Evolutionary conservation across 2,888 invertebrate genomes (phyloP).

Genomic region (Athalia rosae): DNA sequence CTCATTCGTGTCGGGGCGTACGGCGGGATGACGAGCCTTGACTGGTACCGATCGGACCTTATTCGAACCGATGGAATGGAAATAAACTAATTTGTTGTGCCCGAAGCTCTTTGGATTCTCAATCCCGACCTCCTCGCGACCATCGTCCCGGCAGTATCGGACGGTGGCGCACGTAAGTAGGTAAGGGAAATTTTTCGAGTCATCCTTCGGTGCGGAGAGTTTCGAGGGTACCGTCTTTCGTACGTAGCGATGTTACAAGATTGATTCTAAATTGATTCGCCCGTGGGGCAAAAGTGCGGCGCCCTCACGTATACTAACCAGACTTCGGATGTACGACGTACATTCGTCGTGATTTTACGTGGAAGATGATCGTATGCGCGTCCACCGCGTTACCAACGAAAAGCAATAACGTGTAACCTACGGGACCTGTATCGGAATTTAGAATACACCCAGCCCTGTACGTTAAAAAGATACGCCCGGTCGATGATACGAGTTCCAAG

Average conservation of each 20-base stretch:
- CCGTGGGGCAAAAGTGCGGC: slow-evolving; percentile 36
- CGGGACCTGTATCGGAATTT: too few relatives aligned
- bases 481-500: too few relatives aligned
- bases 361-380: too few relatives aligned
- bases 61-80: slow-evolving; percentile 31
- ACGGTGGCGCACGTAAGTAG: not conserved
- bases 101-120: slow-evolving; percentile 18
- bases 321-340: slow-evolving; percentile 23
- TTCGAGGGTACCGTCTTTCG: not conserved
- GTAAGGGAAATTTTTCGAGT: slow-evolving; percentile 49
- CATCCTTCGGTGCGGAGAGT: slow-evolving; percentile 44
- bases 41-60: slow-evolving; percentile 33
- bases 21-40: slow-evolving; percentile 20
- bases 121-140: slow-evolving; percentile 23
- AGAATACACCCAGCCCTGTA: too few relatives aligned
- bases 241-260: slow-evolving; percentile 46
- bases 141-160: not conserved
- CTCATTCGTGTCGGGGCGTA: too few relatives aligned
- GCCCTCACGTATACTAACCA: slow-evolving; percentile 30
- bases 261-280: slow-evolving; percentile 55
- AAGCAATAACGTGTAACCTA: too few relatives aligned
- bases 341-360: too few relatives aligned
- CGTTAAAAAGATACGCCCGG: too few relatives aligned
- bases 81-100: slow-evolving; percentile 48
- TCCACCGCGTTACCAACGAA: too few relatives aligned